Evolutionary conservation across 2,888 invertebrate species (phyloP).

Genomic region (Actias luna): DNA sequence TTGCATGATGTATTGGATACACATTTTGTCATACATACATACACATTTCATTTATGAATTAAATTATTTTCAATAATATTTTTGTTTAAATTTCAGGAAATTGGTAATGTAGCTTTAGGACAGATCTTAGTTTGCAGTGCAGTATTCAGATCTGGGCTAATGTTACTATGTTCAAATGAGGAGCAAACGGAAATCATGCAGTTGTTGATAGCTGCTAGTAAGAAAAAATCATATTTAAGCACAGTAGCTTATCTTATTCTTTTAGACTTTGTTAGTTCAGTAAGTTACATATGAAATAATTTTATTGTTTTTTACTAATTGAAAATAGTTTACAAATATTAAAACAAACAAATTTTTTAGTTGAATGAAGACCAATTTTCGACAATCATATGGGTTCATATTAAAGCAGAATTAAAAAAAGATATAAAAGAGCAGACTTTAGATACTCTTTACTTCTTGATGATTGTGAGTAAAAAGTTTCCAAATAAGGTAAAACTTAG

Average conservation of each 20-base stretch:
- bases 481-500: constrained; percentile 78
- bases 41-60: background rate
- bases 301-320: no score
- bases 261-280: constrained; percentile 81
- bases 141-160: constrained; percentile 84
- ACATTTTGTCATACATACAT: background rate
- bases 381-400: constrained; percentile 80
- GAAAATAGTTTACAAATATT: no score
- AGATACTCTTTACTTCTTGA: constrained; percentile 84
- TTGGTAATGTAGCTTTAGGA: constrained; percentile 87
- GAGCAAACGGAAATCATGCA: constrained; percentile 64
- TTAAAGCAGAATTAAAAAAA: constrained; percentile 83
- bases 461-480: constrained; percentile 66
- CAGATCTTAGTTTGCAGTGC: constrained; percentile 87
- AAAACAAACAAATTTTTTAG: constrained; percentile 48
- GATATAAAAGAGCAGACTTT: constrained; percentile 84
- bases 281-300: constrained; percentile 44
- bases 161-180: constrained; percentile 72
- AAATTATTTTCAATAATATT: background rate
- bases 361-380: constrained; percentile 79
- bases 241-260: constrained; percentile 83
- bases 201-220: constrained; percentile 76
- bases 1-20: no score
- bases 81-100: constrained; percentile 80
- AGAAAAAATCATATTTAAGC: constrained; percentile 83